Base-by-base conservation (phyloP, 2,888 invertebrate genomes). In the Halictus quadricinctus region DNA sequence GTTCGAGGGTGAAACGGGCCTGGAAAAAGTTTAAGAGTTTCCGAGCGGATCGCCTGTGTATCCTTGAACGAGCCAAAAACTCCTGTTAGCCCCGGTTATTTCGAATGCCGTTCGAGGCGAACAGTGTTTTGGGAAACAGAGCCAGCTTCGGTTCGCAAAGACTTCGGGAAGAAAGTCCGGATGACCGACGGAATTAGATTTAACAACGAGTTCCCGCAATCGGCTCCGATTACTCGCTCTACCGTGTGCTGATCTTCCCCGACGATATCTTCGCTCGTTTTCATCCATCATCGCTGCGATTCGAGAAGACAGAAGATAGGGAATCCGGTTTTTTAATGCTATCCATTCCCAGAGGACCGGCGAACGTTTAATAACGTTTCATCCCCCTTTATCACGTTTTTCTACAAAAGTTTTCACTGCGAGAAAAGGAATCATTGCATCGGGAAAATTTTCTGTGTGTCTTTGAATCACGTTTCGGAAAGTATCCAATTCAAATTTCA, bases 11-110 rank as follows among this genome's bases (percentile, higher is more conserved):
- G 41, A 21, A 41, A 7, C 21, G 69, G 41, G 36, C 10, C 21
- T 41, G 41, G 69, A 69, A 69, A 69, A 69, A 69, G 41, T 69
- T 69, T 69, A 69, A 69, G 69, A 69, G 41, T 69, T 69, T 5
- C 69, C 21, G 41, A 21, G 41, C 21, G 69, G 69, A 69, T 69
- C 69, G 41, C 5, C 41, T 29, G 69, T 41, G 41, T 69, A 69
- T 69, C 41, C 41, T 41, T 21, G 69, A 69, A 43, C 69, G 41
- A 69, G 41, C 69, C 69, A 41, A 69, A 69, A 69, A 69, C 69
- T 69, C 69, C 69, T 69, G 41, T 69, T 69, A 36, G 21, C 41
- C 41, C 41, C 41, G 41, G 69, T 41, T 69, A 21, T 21, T 41
- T 21, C 41, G 41, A 21, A 21, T 12, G 41, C 69, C 21, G 18